Conservation (phyloP, 1,140 invertebrate species). For the Pogonus chalceus region DNA sequence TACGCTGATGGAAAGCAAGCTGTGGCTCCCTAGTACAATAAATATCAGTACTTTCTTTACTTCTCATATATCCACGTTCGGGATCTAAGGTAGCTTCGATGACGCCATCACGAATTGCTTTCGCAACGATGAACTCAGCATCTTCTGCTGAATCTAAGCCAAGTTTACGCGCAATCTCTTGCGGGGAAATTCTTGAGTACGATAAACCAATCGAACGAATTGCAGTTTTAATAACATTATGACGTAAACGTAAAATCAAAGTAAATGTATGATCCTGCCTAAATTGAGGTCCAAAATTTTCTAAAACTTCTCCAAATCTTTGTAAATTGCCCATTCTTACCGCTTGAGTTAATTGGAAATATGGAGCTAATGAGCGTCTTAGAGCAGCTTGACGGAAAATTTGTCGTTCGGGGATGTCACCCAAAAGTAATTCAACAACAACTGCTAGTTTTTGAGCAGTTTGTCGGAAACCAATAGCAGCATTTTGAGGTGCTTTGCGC, state of each 20-base stretch:
- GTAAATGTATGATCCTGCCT: conserved; percentile 88
- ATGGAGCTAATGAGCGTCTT: conserved; percentile 80
- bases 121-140: conserved; percentile 98
- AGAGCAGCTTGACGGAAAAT: conserved; percentile 81
- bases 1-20: conserved; percentile 93
- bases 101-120: conserved; percentile 98
- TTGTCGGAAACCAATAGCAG: conserved; percentile 97
- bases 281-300: conserved; percentile 81
- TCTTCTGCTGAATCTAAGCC: conserved; percentile 91
- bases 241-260: conserved; percentile 83
- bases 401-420: conserved; percentile 92
- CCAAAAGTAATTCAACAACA: conserved; percentile 89
- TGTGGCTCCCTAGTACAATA: conserved; percentile 97
- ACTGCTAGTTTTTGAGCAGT: conserved; percentile 94
- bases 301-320: conserved; percentile 87
- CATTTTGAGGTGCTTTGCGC: conserved; percentile 92
- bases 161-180: conserved; percentile 89
- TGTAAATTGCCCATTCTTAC: conserved; percentile 91
- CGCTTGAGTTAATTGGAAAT: conserved; percentile 96
- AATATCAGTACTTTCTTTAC: conserved; percentile 93
- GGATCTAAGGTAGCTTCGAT: conserved; percentile 96
- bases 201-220: conserved; percentile 93
- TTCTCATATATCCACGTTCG: conserved; percentile 92
- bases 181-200: conserved; percentile 91
- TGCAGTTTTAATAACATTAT: conserved; percentile 99